Evolutionary conservation across 1,140 invertebrate genomes (phyloP).

Genomic region (Phymorhynchus buccinoides): DNA sequence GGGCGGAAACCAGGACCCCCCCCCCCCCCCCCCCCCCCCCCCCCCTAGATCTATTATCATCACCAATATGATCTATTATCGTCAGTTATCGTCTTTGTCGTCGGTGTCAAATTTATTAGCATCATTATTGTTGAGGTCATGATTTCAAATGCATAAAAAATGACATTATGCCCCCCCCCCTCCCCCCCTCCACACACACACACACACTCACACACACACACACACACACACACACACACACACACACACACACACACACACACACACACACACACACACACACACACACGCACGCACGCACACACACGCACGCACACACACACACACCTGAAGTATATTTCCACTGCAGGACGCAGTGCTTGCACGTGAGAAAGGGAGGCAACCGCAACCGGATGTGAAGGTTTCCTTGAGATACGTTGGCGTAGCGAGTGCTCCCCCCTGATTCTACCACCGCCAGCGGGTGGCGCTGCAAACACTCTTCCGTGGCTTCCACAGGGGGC

Average conservation of each 20-base stretch:
- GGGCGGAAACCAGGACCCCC: too few species aligned
- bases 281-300: not conserved
- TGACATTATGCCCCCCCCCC: not conserved
- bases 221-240: not conserved
- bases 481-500: not conserved
- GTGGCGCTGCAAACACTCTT: constrained; percentile 8
- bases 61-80: too few species aligned
- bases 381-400: not conserved
- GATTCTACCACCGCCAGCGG: not conserved
- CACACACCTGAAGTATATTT: constrained; percentile 86
- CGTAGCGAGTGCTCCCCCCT: not conserved
- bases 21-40: too few species aligned
- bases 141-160: too few species aligned
- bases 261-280: constrained; percentile 10
- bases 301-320: constrained; percentile 8
- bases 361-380: constrained; percentile 86
- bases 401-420: too few species aligned
- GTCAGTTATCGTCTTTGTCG: too few species aligned
- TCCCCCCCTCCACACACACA: not conserved
- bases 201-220: not conserved
- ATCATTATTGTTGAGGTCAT: too few species aligned
- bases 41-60: too few species aligned
- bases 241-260: not conserved
- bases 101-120: too few species aligned
- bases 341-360: constrained; percentile 92